phyloP scores from a whole-genome alignment of 2,888 invertebrate species.

The Folsomia candida region DNA sequence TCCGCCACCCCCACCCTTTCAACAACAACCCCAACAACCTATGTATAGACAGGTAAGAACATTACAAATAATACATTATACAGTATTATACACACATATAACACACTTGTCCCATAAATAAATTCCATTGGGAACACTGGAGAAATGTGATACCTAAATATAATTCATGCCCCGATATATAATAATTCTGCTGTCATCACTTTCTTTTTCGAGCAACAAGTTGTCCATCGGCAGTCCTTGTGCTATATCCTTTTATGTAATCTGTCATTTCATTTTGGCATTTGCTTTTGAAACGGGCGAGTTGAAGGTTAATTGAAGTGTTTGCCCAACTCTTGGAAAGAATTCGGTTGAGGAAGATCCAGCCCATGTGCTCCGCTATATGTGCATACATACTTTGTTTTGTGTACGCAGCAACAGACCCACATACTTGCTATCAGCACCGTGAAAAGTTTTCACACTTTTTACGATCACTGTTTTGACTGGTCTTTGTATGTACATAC shows the following conservation, averaged over 20 bases:
- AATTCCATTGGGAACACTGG: neutral
- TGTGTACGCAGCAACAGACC: too few species aligned
- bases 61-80: neutral
- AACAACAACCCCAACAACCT: slow-evolving; percentile 45
- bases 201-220: neutral
- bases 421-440: neutral
- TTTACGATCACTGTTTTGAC: slow-evolving; percentile 1
- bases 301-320: neutral
- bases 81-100: neutral
- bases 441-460: neutral
- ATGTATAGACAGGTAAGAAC: slow-evolving; percentile 49
- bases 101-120: neutral
- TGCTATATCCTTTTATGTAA: neutral
- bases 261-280: neutral
- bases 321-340: neutral
- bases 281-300: neutral
- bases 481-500: too few species aligned
- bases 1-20: slow-evolving; percentile 42
- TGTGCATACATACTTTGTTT: too few species aligned
- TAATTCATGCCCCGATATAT: neutral
- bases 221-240: neutral
- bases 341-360: neutral
- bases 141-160: neutral
- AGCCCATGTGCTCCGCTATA: neutral
- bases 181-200: neutral